Conservation (phyloP, 2,888 invertebrate species). For the Eurois occulta region DNA sequence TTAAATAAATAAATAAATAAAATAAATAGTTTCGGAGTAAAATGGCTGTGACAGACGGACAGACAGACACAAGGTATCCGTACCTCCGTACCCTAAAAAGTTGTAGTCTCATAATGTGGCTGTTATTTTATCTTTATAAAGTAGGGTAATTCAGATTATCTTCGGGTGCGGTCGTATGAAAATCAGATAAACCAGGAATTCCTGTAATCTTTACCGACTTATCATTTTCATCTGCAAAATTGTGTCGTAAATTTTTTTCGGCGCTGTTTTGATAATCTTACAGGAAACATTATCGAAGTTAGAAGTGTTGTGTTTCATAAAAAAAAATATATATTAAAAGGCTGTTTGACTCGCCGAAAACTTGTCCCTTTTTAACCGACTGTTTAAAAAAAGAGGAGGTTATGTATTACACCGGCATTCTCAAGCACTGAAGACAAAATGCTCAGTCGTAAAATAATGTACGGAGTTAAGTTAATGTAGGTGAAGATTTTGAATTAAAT, state of each 20-base stretch:
- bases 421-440: too few species aligned
- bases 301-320: neutral
- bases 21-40: too few species aligned
- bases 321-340: neutral
- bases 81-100: too few species aligned
- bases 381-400: too few species aligned
- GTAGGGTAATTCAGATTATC: slow-evolving; percentile 29
- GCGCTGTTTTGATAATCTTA: neutral
- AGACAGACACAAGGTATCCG: too few species aligned
- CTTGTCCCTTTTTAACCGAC: neutral
- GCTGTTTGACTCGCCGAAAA: neutral
- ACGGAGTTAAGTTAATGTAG: neutral
- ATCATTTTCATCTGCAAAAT: slow-evolving; percentile 6
- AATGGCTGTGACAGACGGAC: too few species aligned
- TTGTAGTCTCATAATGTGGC: neutral
- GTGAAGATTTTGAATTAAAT: neutral
- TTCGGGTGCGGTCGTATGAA: slow-evolving; percentile 7
- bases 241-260: too few species aligned
- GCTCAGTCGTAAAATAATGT: neutral
- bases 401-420: too few species aligned
- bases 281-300: neutral
- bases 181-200: slow-evolving; percentile 24
- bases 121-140: slow-evolving; percentile 16
- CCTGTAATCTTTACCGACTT: slow-evolving; percentile 3
- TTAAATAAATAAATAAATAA: too few species aligned